Conservation (phyloP, 2,113 vertebrate species). For the Caranx melampygus region DNA sequence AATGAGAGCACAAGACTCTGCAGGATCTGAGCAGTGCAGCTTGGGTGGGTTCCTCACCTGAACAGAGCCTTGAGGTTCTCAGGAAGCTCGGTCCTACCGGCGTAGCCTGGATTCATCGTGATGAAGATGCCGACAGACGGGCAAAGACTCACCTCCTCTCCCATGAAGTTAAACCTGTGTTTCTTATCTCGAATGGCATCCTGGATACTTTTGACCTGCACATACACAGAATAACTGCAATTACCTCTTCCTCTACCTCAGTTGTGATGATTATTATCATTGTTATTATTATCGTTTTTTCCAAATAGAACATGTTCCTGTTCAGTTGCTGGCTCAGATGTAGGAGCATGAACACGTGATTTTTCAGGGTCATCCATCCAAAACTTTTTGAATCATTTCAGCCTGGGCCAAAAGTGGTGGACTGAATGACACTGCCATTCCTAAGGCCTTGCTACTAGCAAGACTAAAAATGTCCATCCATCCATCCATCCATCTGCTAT, state of each 20-base stretch:
- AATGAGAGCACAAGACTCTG: neutral
- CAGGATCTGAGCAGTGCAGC: neutral
- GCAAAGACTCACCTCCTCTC: slow-evolving; percentile 91
- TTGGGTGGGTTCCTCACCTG: slow-evolving; percentile 65
- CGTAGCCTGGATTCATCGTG: slow-evolving; percentile 98
- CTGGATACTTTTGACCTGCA: slow-evolving; percentile 96
- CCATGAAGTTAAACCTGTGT: slow-evolving; percentile 92
- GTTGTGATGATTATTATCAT: no score
- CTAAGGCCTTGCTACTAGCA: no score
- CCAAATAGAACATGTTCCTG: no score
- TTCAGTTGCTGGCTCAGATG: no score
- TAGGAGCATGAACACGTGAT: no score
- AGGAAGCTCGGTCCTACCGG: slow-evolving; percentile 93
- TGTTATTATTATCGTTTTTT: no score
- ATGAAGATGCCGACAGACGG: slow-evolving; percentile 97
- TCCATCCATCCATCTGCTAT: no score
- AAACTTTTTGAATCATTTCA: neutral
- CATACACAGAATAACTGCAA: no score
- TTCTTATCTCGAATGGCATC: slow-evolving; percentile 95
- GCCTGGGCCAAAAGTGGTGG: neutral
- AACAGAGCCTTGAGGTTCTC: slow-evolving; percentile 98
- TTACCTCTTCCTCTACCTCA: no score
- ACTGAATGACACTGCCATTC: neutral
- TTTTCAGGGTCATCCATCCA: neutral
- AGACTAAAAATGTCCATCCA: no score